Conservation (phyloP, 2,113 vertebrate species). For the Sclerurus mexicanus region DNA sequence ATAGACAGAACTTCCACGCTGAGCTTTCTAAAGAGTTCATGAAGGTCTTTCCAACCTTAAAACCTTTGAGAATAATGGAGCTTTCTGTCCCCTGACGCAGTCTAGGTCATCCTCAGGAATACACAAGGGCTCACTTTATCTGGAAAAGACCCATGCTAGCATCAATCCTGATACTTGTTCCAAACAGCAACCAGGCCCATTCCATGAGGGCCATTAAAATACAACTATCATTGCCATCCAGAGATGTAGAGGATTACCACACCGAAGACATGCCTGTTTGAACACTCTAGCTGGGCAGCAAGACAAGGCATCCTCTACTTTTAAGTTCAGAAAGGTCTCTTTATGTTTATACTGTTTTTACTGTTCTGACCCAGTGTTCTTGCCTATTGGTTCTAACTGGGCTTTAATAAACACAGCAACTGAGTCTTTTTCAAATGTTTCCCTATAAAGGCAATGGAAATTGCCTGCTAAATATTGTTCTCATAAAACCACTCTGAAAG, state of each 20-base stretch:
- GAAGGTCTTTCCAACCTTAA: background rate
- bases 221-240: background rate
- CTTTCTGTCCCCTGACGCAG: background rate
- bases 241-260: background rate
- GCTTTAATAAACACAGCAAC: background rate
- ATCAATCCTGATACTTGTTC: background rate
- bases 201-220: background rate
- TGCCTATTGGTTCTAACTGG: background rate
- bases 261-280: background rate
- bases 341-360: background rate
- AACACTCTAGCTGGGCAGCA: background rate
- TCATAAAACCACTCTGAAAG: background rate
- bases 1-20: background rate
- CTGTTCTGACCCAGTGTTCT: background rate
- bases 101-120: background rate
- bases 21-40: background rate
- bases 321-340: background rate
- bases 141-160: background rate
- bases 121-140: background rate
- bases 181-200: background rate
- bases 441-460: background rate
- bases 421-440: background rate
- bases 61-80: background rate
- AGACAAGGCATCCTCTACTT: background rate
- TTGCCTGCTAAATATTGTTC: background rate